Conservation (phyloP, 2,797 vertebrate species). For the Aldrovandia affinis region DNA sequence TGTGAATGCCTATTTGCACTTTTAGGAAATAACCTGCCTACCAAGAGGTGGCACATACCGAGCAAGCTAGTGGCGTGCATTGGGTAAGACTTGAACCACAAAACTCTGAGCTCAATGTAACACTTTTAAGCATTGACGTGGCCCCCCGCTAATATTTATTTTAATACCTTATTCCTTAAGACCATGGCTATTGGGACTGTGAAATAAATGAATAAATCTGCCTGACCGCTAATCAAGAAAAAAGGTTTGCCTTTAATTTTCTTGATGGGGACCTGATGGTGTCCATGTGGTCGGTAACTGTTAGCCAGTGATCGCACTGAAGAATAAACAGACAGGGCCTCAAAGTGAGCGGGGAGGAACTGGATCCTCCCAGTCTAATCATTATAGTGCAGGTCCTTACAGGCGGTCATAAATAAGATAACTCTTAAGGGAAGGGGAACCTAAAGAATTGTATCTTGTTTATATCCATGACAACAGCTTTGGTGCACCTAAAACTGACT, state of each 20-base stretch:
- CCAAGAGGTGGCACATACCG: too few species aligned
- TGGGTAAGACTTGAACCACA: too few species aligned
- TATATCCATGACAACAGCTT: constrained; percentile 1
- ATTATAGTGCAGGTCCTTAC: not conserved
- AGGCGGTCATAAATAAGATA: constrained; percentile 21
- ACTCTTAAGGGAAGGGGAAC: not conserved
- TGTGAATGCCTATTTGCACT: too few species aligned
- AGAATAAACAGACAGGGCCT: not conserved
- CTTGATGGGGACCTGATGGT: not conserved
- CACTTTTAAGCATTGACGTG: too few species aligned
- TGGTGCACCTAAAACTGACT: not conserved
- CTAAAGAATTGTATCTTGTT: not conserved
- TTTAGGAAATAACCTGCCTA: too few species aligned
- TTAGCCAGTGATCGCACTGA: not conserved
- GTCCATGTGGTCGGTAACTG: constrained; percentile 10
- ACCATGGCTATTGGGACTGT: not conserved
- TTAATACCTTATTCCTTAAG: too few species aligned
- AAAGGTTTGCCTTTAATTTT: not conserved
- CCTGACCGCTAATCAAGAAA: not conserved
- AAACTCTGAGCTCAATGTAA: too few species aligned
- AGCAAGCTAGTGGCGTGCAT: too few species aligned
- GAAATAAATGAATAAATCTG: too few species aligned
- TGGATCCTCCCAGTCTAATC: not conserved
- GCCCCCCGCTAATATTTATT: too few species aligned
- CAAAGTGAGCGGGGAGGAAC: too few species aligned